Percentiles rank a stretch among this genome's conserved stretches.
Conservation (phyloP, 1,140 invertebrate species). For the silkworm (Bombyx mori) region ASM3026992v2 NC_085110.1:6636001-6636500, state of each 20-base stretch:
- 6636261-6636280: constrained; percentile 52
- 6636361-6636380: constrained; percentile 44
- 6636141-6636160: too few relatives aligned
- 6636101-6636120: too few relatives aligned
- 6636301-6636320: constrained; percentile 55
- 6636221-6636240: constrained; percentile 45
- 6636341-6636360: constrained; percentile 59
- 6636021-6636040: too few relatives aligned
- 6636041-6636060: too few relatives aligned
- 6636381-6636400: constrained; percentile 41
- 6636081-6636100: too few relatives aligned
- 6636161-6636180: too few relatives aligned
- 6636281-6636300: constrained; percentile 66
- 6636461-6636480: constrained; percentile 64
- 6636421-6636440: constrained; percentile 42
- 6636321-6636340: constrained; percentile 50
- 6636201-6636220: constrained; percentile 23
- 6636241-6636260: constrained; percentile 56
- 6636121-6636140: too few relatives aligned
- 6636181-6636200: constrained; percentile 6
- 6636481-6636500: constrained; percentile 50
- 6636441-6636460: constrained; percentile 53
- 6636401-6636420: constrained; percentile 35
- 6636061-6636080: too few relatives aligned
- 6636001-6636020: too few relatives aligned